Conservation (phyloP, 2,888 invertebrate genomes). For the Chrysomela aeneicollis region DNA sequence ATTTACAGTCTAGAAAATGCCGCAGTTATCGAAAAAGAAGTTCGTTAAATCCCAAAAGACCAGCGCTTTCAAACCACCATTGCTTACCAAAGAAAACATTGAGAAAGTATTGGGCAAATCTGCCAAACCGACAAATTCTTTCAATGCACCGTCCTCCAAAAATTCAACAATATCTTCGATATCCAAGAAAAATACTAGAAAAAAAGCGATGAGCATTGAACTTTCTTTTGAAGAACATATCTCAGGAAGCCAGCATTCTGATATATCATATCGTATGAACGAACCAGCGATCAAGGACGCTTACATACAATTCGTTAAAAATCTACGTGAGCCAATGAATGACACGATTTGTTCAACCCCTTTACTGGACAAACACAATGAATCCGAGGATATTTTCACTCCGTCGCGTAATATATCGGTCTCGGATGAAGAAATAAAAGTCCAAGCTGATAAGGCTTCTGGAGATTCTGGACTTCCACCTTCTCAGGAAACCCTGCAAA, state of each 20-base stretch:
- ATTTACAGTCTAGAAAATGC: conserved; percentile 12
- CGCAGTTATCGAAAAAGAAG: conserved; percentile 14
- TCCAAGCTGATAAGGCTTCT: neutral
- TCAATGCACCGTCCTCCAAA: neutral
- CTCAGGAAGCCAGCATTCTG: neutral
- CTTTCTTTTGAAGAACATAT: conserved; percentile 3
- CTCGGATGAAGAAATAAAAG: neutral
- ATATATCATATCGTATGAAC: conserved; percentile 24
- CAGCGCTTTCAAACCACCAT: conserved; percentile 10
- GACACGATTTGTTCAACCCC: conserved; percentile 15
- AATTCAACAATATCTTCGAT: neutral
- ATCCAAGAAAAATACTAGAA: neutral
- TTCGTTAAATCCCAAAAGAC: conserved; percentile 11
- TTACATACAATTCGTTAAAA: conserved; percentile 25
- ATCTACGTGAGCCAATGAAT: conserved; percentile 4
- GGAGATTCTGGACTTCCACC: conserved; percentile 17
- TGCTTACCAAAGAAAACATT: conserved; percentile 16
- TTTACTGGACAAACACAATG: neutral
- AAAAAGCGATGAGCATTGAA: neutral
- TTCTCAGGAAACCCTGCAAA: conserved; percentile 28
- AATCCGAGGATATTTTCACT: neutral
- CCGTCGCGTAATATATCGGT: neutral
- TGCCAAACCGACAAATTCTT: neutral
- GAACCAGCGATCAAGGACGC: conserved; percentile 27
- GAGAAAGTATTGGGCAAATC: conserved; percentile 4